Percentiles rank a stretch among this genome's conserved stretches.
phyloP scores from a whole-genome alignment of 2,888 invertebrate species.

The Agrotis ipsilon region DNA sequence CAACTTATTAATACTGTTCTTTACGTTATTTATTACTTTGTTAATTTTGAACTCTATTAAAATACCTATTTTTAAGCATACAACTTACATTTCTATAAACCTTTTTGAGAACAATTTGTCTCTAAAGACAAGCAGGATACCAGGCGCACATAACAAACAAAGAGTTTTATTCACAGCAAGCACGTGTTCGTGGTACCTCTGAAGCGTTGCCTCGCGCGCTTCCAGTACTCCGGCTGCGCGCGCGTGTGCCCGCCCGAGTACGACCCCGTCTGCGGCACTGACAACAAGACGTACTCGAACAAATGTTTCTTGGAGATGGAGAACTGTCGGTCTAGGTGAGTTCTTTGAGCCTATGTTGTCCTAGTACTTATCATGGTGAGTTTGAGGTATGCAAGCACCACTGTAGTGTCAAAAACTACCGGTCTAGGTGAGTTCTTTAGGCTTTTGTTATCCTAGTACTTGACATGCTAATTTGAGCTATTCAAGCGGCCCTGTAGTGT shows the following conservation, averaged over 20 bases:
- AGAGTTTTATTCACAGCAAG: conserved; percentile 91
- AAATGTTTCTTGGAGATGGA: conserved; percentile 98
- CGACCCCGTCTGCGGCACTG: conserved; percentile 98
- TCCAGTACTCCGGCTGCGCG: conserved; percentile 96
- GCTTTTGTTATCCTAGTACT: conserved; percentile 26
- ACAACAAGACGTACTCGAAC: conserved; percentile 98
- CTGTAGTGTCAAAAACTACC: too few species aligned
- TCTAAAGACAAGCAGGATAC: conserved; percentile 33
- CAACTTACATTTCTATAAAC: too few species aligned
- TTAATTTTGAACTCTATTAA: too few species aligned
- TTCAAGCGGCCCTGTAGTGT: too few species aligned
- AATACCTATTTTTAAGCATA: not conserved
- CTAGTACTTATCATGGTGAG: conserved; percentile 31
- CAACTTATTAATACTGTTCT: too few species aligned
- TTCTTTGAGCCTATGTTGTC: conserved; percentile 22
- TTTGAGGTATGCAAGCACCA: too few species aligned
- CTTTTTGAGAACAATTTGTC: too few species aligned
- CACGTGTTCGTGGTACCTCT: conserved; percentile 98
- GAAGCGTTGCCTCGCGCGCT: conserved; percentile 96
- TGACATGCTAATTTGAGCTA: not conserved
- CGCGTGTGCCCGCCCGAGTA: conserved; percentile 96
- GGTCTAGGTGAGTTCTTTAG: too few species aligned
- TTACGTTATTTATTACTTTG: too few species aligned
- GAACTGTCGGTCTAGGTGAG: conserved; percentile 95
- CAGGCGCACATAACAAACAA: conserved; percentile 54